Evolutionary conservation across 2,113 vertebrate species (phyloP), one percentile per base, ranked within the genome.

Genomic region (Diadophis punctatus): DNA sequence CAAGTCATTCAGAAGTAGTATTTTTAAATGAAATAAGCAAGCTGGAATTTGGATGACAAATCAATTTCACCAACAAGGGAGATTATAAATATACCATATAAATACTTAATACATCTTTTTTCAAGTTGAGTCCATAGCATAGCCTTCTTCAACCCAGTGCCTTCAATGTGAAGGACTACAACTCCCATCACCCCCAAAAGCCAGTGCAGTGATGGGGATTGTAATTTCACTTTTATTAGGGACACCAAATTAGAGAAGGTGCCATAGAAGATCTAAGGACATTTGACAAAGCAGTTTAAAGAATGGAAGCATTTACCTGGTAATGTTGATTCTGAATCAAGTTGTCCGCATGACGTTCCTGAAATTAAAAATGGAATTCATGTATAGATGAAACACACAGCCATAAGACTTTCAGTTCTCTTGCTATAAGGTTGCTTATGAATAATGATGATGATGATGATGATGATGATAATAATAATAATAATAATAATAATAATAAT

Each of bases 291-390:
- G 9, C 20, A 22, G 39, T 48, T 56, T 8, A 39, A 48, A 34
- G 39, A 58, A 90, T 39, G 14, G 39, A 43, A 92, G 93, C 27
- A 8, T 96, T 96, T 96, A 99, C 99, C 99, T 99, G 99, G 95
- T 99, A 99, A 91, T 99, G 99, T 93, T 99, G 98, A 94, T 99
- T 99, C 97, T 99, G 99, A 87, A 99, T 99, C 96, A 99, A 97
- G 93, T 98, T 99, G 97, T 99, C 98, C 2, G 98, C 98, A 0
- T 99, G 98, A 20, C 98, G 98, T 95, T 99, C 99, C 99, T 99
- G 97, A 68, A 97, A 97, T 96, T 92, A 96, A 92, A 97, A 58
- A 63, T 27, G 7, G 95, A 52, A 88, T 34, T 94, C 34, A 92
- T 43, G 5, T 39, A 23, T 22, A 92, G 43, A 90, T 95, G 95